Evolutionary conservation across 2,888 invertebrate species (phyloP).

Genomic region (Lepidochitona cinerea): DNA sequence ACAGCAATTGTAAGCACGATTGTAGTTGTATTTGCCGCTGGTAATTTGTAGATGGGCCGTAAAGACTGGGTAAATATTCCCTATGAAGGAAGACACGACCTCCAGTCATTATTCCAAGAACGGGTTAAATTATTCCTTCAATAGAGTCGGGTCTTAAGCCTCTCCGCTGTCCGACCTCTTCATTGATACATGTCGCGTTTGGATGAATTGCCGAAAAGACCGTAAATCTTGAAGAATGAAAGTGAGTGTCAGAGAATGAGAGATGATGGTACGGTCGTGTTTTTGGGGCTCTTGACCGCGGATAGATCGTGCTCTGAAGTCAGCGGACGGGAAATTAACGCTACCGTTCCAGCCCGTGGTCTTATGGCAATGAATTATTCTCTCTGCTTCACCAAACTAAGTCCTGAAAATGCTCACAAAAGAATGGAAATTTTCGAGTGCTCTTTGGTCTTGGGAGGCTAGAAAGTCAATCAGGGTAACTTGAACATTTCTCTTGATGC

Average conservation of each 20-base stretch:
- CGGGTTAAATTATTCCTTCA: not conserved
- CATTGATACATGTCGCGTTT: not conserved
- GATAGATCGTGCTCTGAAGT: not conserved
- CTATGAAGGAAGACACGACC: not conserved
- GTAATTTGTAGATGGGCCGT: not conserved
- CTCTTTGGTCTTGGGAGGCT: not conserved
- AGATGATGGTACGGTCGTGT: not conserved
- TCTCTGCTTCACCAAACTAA: not conserved
- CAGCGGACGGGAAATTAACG: not conserved
- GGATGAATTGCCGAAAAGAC: too few species aligned
- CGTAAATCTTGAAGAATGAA: too few species aligned
- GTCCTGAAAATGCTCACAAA: not conserved
- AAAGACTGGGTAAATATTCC: slow-evolving; percentile 3
- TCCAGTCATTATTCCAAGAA: not conserved
- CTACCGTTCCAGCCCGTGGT: not conserved
- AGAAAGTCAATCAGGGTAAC: not conserved
- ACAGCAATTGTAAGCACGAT: not conserved
- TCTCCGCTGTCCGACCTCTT: not conserved
- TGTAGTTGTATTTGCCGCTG: not conserved
- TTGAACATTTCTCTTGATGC: not conserved
- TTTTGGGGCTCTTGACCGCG: not conserved
- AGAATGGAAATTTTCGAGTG: not conserved
- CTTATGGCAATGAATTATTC: not conserved
- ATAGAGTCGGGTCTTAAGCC: not conserved
- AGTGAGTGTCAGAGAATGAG: not conserved